Evolutionary conservation across 2,113 vertebrate species (phyloP).

Genomic region (Cygnus buccinator): DNA sequence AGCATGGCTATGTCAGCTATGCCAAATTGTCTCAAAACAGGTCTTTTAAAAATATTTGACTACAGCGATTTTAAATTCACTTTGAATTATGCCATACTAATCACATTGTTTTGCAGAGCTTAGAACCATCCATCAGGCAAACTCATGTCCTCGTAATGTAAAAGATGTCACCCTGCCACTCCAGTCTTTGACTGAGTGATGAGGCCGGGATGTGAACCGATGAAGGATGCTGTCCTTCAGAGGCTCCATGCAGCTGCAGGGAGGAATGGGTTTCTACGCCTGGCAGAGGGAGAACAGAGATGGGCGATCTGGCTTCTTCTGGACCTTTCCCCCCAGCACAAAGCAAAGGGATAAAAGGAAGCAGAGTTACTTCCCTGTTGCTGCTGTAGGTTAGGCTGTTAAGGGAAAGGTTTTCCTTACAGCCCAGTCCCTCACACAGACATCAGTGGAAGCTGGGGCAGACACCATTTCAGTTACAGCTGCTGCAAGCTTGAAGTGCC

Average conservation of each 20-base stretch:
- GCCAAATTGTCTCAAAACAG: constrained; percentile 15
- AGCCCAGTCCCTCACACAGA: background rate
- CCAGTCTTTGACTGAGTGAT: accelerated
- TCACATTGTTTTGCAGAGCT: background rate
- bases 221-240: background rate
- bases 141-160: background rate
- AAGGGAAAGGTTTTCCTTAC: background rate
- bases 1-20: background rate
- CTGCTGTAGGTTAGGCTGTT: background rate
- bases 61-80: background rate
- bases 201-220: background rate
- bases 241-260: background rate
- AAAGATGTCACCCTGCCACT: background rate
- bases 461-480: background rate
- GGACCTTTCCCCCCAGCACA: background rate
- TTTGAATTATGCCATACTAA: background rate
- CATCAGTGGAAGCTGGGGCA: background rate
- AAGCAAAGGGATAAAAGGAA: background rate
- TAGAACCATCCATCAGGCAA: background rate
- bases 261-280: background rate
- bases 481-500: background rate
- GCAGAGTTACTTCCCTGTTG: background rate
- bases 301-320: background rate
- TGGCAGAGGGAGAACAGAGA: background rate
- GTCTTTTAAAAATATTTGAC: background rate